These are phyloP conservation scores for Macaca nemestrina DNA, from an alignment of 2,113 vertebrate species.

Conservation along the genomic window DNA sequence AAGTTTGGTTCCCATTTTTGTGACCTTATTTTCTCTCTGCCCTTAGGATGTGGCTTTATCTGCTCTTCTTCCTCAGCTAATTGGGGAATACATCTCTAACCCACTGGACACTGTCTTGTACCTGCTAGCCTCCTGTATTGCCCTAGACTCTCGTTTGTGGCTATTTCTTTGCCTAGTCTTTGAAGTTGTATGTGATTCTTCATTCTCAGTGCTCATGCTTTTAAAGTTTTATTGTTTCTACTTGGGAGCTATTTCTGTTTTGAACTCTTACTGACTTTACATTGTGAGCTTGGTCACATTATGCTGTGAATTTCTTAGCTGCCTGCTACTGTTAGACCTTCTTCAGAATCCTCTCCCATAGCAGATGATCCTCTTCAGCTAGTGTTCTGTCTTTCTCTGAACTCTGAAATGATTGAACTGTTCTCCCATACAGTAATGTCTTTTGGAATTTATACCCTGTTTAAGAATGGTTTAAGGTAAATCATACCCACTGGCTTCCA, in stretches of 20 bases:
- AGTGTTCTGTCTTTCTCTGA: neutral
- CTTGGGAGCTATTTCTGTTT: neutral
- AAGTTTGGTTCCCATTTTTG: neutral
- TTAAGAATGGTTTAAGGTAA: neutral
- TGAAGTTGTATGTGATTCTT: conserved; percentile 6
- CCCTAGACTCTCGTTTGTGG: neutral
- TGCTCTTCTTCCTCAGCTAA: neutral
- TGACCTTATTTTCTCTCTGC: neutral
- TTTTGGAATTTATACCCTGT: neutral
- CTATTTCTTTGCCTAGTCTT: neutral
- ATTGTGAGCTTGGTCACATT: neutral
- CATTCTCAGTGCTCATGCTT: neutral
- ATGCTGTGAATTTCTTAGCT: neutral
- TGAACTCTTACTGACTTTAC: neutral
- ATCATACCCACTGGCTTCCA: neutral
- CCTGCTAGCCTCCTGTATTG: neutral
- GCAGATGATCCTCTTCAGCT: neutral
- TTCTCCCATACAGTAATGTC: neutral
- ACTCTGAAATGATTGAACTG: neutral
- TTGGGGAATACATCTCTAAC: neutral
- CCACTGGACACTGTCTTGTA: neutral
- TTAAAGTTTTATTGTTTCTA: conserved; percentile 20
- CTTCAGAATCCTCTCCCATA: neutral
- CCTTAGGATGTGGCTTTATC: neutral
- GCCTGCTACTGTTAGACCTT: neutral